These are phyloP conservation scores for Myotis pilosus DNA, from an alignment of 2,797 vertebrate genomes.

Conservation along the genomic window DNA sequence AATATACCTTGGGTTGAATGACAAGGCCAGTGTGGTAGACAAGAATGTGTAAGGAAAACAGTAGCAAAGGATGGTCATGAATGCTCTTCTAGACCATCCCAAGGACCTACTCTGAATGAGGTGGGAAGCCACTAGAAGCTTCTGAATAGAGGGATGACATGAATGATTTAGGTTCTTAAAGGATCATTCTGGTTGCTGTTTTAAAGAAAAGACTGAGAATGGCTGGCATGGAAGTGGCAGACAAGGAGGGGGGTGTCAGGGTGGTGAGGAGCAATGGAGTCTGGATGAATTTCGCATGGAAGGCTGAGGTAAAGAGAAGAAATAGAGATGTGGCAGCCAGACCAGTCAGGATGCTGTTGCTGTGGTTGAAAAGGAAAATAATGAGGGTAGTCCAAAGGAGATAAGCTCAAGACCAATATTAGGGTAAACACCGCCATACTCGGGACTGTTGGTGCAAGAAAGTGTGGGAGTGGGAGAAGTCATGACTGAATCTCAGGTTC, in stretches of 20 bases:
- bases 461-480: neutral
- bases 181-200: too few relatives aligned
- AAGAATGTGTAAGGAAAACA: neutral
- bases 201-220: neutral
- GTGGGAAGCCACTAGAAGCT: neutral
- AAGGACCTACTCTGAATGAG: neutral
- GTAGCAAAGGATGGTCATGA: neutral
- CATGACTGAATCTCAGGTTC: neutral
- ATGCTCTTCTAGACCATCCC: neutral
- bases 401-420: neutral
- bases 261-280: neutral
- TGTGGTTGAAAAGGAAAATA: neutral
- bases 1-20: accelerated
- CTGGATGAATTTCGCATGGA: neutral
- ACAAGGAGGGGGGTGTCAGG: accelerated
- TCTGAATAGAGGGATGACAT: neutral
- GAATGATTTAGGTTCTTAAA: neutral
- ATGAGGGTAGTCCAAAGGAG: neutral
- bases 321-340: neutral
- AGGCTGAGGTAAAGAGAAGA: neutral
- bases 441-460: accelerated
- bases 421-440: neutral
- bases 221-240: neutral
- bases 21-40: neutral
- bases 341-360: accelerated